Percentiles rank a stretch among this genome's conserved stretches.
phyloP scores from a whole-genome alignment of 2,888 invertebrate genomes.

The Eupeodes latifasciatus region DNA sequence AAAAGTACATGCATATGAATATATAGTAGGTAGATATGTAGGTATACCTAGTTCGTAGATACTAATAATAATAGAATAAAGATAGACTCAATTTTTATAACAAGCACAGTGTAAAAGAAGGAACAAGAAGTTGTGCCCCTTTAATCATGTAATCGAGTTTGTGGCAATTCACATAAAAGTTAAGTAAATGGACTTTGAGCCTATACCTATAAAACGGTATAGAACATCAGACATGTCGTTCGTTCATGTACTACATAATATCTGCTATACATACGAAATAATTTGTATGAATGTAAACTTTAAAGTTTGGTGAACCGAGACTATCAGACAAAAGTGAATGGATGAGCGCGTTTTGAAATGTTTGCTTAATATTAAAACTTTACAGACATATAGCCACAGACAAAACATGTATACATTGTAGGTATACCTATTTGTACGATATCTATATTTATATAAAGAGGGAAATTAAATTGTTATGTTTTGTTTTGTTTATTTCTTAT shows the following conservation, averaged over 20 bases:
- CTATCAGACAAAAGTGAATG: conserved; percentile 18
- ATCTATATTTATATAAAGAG: neutral
- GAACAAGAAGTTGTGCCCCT: conserved; percentile 12
- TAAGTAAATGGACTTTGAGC: conserved; percentile 40
- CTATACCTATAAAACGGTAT: neutral
- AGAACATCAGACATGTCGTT: neutral
- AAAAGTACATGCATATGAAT: neutral
- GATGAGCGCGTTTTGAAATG: conserved; percentile 6
- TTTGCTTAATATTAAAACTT: conserved; percentile 7
- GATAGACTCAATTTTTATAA: conserved; percentile 2
- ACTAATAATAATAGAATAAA: neutral
- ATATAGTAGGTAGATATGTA: neutral
- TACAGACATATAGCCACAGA: neutral
- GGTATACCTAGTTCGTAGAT: neutral
- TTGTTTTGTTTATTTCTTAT: neutral
- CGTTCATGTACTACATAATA: no score
- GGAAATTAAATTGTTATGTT: neutral
- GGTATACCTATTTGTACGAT: no score
- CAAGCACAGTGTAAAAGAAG: neutral
- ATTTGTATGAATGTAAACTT: conserved; percentile 6
- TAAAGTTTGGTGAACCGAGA: conserved; percentile 21
- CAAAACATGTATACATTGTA: no score
- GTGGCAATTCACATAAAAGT: conserved; percentile 58
- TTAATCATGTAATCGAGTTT: conserved; percentile 69
- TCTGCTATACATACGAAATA: neutral